Conservation (phyloP, 1,140 invertebrate species). For the Halyomorpha halys region DNA sequence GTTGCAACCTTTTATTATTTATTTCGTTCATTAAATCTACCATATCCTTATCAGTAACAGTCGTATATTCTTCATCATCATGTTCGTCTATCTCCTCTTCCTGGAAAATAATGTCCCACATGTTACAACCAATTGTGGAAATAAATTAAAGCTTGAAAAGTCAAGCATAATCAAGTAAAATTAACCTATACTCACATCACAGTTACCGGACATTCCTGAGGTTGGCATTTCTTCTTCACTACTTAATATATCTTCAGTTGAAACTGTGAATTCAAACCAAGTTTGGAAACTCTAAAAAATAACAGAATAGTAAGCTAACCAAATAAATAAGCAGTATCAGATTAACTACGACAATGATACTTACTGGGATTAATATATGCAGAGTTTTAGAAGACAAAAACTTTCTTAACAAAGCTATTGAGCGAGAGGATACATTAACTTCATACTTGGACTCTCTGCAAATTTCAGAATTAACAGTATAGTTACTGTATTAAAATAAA, state of each 20-base stretch:
- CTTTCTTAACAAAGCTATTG: conserved; percentile 28
- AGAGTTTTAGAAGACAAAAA: conserved; percentile 30
- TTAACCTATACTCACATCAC: neutral
- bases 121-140: neutral
- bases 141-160: neutral
- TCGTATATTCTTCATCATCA: neutral
- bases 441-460: conserved; percentile 31
- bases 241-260: conserved; percentile 20
- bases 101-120: neutral
- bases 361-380: conserved; percentile 29
- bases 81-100: conserved; percentile 1
- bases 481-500: neutral
- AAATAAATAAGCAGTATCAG: conserved; percentile 5
- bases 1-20: conserved; percentile 24
- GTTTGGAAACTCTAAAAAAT: conserved; percentile 29
- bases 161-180: neutral
- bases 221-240: conserved; percentile 24
- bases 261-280: conserved; percentile 30
- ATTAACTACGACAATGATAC: conserved; percentile 4
- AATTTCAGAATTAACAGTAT: neutral
- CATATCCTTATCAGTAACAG: conserved; percentile 25
- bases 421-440: conserved; percentile 27
- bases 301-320: neutral
- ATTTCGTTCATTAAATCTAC: conserved; percentile 28
- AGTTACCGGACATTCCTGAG: neutral